phyloP scores from a whole-genome alignment of 2,888 invertebrate genomes.

The Drosophila quasianomalipes region DNA sequence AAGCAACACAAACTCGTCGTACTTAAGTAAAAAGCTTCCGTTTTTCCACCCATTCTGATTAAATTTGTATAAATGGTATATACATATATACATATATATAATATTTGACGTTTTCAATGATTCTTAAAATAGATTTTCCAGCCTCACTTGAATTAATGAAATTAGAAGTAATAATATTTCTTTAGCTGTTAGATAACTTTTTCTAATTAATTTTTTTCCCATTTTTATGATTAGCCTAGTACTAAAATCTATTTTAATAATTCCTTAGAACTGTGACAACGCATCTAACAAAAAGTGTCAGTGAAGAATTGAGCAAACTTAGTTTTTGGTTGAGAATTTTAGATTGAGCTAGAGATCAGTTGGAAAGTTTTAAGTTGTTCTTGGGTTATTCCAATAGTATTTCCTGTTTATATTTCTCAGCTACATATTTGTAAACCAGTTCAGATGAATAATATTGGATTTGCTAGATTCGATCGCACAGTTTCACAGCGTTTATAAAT shows the following conservation, averaged over 20 bases:
- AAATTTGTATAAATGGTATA: no score
- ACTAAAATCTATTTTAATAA: neutral
- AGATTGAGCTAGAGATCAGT: neutral
- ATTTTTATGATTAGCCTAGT: neutral
- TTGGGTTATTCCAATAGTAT: neutral
- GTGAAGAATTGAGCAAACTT: neutral
- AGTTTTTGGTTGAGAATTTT: neutral
- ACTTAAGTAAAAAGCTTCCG: conserved; percentile 4
- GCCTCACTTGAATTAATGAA: neutral
- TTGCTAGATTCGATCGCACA: no score
- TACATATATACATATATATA: neutral
- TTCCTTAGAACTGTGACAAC: neutral
- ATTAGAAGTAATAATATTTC: neutral
- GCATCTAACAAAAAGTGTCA: neutral
- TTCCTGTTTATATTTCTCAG: no score
- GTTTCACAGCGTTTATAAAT: no score
- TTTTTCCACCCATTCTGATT: conserved; percentile 1
- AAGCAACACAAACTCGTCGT: neutral
- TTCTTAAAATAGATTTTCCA: neutral
- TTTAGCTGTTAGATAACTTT: neutral
- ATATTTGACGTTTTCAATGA: neutral
- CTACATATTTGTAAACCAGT: neutral
- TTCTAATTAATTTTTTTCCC: neutral
- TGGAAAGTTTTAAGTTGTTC: neutral
- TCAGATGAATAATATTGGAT: no score